phyloP scores from a whole-genome alignment of 30 jellyfish, hydroid and myxozoan genomes.

The Cassiopea andromeda region DNA sequence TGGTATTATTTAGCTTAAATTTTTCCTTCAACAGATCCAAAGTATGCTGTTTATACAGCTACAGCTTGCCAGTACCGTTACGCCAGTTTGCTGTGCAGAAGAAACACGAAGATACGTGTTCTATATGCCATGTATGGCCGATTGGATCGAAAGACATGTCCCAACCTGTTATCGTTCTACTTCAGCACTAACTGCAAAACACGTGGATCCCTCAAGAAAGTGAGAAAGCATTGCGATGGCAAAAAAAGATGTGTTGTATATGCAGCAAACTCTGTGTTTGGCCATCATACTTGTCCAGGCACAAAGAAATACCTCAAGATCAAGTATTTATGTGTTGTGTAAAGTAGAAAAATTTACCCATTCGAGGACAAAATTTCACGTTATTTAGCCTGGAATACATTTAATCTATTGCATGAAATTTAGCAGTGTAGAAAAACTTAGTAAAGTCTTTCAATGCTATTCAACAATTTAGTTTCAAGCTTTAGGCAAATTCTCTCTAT shows the following conservation, averaged over 20 bases:
- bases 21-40: no score
- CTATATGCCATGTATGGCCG: conserved; percentile 52
- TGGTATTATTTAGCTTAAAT: no score
- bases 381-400: no score
- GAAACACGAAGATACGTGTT: not conserved
- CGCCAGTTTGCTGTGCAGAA: not conserved
- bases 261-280: conserved; percentile 37
- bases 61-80: conserved; percentile 17
- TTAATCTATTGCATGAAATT: no score
- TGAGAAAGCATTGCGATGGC: conserved; percentile 10
- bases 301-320: conserved; percentile 40
- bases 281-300: conserved; percentile 59
- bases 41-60: no score
- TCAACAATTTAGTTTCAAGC: no score
- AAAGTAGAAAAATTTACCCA: no score
- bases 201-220: conserved; percentile 15
- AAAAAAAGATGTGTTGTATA: conserved; percentile 4
- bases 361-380: no score
- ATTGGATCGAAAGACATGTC: not conserved
- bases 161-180: not conserved
- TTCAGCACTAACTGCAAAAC: conserved; percentile 42
- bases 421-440: no score
- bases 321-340: no score
- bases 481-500: no score
- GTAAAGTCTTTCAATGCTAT: no score